Percentiles rank a stretch among this genome's conserved stretches.
Conservation (phyloP, 2,797 vertebrate genomes). For the Chelmon rostratus region DNA sequence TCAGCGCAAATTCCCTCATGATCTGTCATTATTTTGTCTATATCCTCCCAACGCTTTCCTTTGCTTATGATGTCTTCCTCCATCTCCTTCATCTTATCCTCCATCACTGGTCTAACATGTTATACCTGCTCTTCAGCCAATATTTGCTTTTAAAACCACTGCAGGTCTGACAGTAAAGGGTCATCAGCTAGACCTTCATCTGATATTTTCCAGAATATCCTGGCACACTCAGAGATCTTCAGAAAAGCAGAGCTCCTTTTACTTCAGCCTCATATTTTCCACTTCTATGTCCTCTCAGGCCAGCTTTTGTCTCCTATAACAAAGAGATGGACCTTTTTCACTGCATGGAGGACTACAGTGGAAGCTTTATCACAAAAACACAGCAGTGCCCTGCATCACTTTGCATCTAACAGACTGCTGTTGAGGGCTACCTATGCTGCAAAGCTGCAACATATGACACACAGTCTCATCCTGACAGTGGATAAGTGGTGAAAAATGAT, state of each 20-base stretch:
- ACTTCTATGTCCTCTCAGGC: background rate
- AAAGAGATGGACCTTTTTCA: background rate
- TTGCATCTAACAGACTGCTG: too few species aligned
- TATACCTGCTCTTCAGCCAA: background rate
- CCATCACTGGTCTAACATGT: background rate
- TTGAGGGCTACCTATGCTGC: too few species aligned
- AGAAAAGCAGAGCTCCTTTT: background rate
- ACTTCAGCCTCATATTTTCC: background rate
- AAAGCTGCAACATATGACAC: too few species aligned
- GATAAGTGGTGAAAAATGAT: too few species aligned
- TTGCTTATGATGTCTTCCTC: background rate
- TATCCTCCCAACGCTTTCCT: background rate
- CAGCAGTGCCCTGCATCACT: too few species aligned
- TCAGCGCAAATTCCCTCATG: too few species aligned
- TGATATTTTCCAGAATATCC: background rate
- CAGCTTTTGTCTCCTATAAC: background rate
- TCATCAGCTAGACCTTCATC: background rate
- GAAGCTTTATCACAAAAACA: too few species aligned
- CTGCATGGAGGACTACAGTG: too few species aligned
- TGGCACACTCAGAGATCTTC: background rate
- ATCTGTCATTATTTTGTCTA: too few species aligned
- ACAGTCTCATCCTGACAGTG: too few species aligned
- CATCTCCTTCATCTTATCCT: background rate
- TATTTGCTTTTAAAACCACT: background rate
- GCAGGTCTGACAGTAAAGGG: background rate